These are phyloP conservation scores for Drosophila trichaetosa DNA, from an alignment of 2,888 invertebrate genomes.

Conservation along the genomic window DNA sequence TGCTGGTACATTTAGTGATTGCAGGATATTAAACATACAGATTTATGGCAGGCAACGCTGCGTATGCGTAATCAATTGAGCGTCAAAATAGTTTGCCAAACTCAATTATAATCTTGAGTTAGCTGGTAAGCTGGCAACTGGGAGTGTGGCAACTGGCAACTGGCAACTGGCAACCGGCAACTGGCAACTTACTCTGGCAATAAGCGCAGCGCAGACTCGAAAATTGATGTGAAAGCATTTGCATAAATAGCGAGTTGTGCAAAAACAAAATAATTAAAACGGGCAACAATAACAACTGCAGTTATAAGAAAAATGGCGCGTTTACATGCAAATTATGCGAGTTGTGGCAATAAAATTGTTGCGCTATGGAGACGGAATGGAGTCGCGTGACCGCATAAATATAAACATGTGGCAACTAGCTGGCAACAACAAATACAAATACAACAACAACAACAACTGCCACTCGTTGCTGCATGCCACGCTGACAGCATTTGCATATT, in stretches of 20 bases:
- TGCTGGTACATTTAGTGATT: neutral
- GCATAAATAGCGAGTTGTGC: constrained; percentile 61
- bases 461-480: constrained; percentile 47
- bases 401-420: constrained; percentile 76
- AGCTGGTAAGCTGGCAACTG: constrained; percentile 13
- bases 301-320: constrained; percentile 77
- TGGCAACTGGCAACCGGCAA: constrained; percentile 6
- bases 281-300: constrained; percentile 35
- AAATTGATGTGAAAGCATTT: constrained; percentile 73
- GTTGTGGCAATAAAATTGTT: constrained; percentile 75
- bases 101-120: constrained; percentile 67
- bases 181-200: constrained; percentile 36
- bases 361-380: constrained; percentile 28
- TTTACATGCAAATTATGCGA: constrained; percentile 83
- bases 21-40: constrained; percentile 37
- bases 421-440: constrained; percentile 3
- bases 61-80: constrained; percentile 76
- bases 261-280: constrained; percentile 74
- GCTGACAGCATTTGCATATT: constrained; percentile 78
- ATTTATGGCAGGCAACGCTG: constrained; percentile 51
- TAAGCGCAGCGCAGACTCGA: constrained; percentile 53
- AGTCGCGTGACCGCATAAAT: constrained; percentile 69
- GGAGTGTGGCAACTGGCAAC: constrained; percentile 9
- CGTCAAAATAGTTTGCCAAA: constrained; percentile 72
- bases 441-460: neutral